Conservation (phyloP, 2,797 vertebrate genomes). For the Ciconia nigra region DNA sequence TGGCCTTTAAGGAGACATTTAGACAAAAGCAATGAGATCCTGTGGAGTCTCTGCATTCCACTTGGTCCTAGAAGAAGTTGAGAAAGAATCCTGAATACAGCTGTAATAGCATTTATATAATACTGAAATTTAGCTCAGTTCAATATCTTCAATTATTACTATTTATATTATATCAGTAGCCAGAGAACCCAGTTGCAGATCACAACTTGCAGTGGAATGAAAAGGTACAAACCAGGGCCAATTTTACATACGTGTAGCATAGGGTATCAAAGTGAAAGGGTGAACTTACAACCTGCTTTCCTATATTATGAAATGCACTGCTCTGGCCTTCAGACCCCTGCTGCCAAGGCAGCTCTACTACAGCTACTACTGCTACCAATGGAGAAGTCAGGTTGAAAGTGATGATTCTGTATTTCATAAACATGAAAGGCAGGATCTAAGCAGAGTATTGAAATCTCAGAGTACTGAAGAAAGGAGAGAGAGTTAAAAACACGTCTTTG, state of each 20-base stretch:
- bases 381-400: not conserved
- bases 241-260: not conserved
- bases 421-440: not conserved
- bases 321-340: not conserved
- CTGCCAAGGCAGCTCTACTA: not conserved
- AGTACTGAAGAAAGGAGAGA: not conserved
- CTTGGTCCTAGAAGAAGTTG: not conserved
- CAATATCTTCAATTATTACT: not conserved
- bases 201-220: not conserved
- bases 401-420: not conserved
- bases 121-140: not conserved
- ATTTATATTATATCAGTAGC: not conserved
- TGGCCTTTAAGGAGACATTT: not conserved
- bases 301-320: not conserved
- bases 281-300: not conserved
- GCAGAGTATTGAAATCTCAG: not conserved
- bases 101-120: not conserved
- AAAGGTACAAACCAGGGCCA: not conserved
- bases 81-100: not conserved
- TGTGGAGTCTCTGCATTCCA: not conserved
- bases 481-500: rapidly evolving
- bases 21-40: not conserved
- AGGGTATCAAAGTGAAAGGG: not conserved
- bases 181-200: not conserved
- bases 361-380: not conserved